A percentile compares a stretch with the other conserved stretches of the same genome.
Evolutionary conservation across 64 coral and sea anemone genomes (phyloP).

Genomic region (Dendrophyllia cribrosa): DNA sequence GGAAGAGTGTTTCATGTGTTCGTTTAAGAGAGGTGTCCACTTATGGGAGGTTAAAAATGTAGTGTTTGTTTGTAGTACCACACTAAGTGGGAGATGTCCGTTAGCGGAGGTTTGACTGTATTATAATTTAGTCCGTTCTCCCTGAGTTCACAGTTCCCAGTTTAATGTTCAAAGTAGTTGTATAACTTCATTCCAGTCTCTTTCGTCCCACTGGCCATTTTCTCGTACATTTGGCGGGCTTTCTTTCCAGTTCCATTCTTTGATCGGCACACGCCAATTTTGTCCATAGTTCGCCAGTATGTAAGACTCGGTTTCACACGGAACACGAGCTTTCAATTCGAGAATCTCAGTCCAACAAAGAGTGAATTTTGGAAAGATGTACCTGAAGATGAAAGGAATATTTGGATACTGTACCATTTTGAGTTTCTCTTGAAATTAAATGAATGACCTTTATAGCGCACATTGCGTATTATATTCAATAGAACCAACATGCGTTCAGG

Average conservation of each 20-base stretch:
- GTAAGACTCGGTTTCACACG: constrained; percentile 88
- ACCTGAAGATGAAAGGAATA: constrained; percentile 41
- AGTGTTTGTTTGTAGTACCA: too few species aligned
- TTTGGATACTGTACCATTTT: background rate
- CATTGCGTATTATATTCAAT: too few species aligned
- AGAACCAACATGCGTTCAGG: too few species aligned
- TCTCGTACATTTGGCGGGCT: constrained; percentile 94
- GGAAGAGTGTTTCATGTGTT: too few species aligned
- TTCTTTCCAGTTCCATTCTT: constrained; percentile 98
- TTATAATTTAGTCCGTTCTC: background rate
- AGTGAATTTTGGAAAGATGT: constrained; percentile 97
- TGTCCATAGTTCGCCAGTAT: constrained; percentile 93
- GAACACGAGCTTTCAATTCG: constrained; percentile 76
- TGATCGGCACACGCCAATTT: constrained; percentile 84
- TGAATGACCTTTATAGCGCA: too few species aligned
- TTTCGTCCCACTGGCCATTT: constrained; percentile 92
- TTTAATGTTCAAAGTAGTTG: constrained; percentile 61
- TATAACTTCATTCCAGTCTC: constrained; percentile 92
- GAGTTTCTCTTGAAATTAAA: too few species aligned
- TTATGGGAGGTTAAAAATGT: too few species aligned
- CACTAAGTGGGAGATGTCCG: too few species aligned
- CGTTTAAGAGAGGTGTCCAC: too few species aligned
- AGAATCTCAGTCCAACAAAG: constrained; percentile 98
- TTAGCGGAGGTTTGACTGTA: background rate
- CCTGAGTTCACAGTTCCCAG: background rate